Base-by-base conservation (phyloP, 2,888 invertebrate species). In the Andrena bicolor region DNA sequence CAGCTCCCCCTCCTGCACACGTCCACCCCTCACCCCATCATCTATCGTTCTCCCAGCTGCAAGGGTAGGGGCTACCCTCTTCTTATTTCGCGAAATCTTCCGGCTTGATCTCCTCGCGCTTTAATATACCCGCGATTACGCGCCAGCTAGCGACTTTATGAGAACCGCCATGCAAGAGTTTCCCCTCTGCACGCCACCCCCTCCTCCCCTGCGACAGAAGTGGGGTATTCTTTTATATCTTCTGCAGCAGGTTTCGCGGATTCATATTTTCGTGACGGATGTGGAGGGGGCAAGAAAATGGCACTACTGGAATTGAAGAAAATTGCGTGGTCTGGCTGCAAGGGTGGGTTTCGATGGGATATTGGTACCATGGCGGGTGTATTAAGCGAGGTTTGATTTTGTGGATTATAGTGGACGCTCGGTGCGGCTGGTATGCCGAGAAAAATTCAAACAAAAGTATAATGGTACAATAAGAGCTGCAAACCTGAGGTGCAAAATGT, bases 51-150 rank as follows among this genome's bases (percentile, higher is more conserved):
- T 4, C 56, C 2, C 35, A 4, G 30, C 23, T 26, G 20, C 20
- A 53, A 53, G 20, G 20, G n/a, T n/a, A 30, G 51, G 4, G 48
- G 32, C n/a, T 51, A 64, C 20, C 26, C 53, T 23, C 77, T 84
- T 71, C 85, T 86, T 87, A 87, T 88, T 82, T 82, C 86, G 86
- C 70, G 72, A 63, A 71, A 86, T 79, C 83, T 73, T 79, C 78
- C 83, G 16, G 53, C 68, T 73, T 73, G 80, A 78, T 86, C 82
- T 76, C 70, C 78, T 73, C 81, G 78, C 83, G 82, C 79, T 88
- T 88, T 88, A 88, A 88, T 88, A 88, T 88, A 87, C 80, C 80
- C 83, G 71, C 86, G 88, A 88, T 84, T 83, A 86, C 78, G 80
- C 82, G 84, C 80, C 81, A 78, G 84, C 88, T 88, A 87, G 87